phyloP scores from a whole-genome alignment of 2,113 vertebrate genomes.

The Apodemus speciosus region DNA sequence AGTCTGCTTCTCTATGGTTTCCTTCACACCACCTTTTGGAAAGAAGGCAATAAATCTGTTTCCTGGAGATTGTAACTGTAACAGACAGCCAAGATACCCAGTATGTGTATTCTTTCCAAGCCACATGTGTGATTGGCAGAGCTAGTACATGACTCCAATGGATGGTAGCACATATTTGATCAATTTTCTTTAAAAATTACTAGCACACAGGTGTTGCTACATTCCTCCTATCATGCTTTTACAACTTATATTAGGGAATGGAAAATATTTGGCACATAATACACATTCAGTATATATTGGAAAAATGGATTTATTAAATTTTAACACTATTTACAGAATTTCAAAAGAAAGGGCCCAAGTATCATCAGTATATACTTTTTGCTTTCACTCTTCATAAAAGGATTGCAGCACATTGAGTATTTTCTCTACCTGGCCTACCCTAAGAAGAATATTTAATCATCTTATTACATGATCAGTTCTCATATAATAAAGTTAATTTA shows the following conservation, averaged over 20 bases:
- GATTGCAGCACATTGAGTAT: not conserved
- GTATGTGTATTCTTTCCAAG: slow-evolving; percentile 22
- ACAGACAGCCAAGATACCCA: not conserved
- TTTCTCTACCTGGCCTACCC: not conserved
- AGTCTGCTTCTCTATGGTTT: slow-evolving; percentile 38
- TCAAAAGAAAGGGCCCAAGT: not conserved
- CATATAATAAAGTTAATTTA: slow-evolving; percentile 27
- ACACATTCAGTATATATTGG: slow-evolving; percentile 7
- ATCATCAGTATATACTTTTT: not conserved
- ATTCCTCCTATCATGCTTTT: not conserved
- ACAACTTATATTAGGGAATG: slow-evolving; percentile 14
- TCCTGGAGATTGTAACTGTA: slow-evolving; percentile 30
- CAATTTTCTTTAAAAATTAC: slow-evolving; percentile 37
- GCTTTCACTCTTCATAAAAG: slow-evolving; percentile 23
- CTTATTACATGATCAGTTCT: not conserved
- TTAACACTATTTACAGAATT: not conserved
- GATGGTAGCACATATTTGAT: not conserved
- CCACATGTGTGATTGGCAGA: not conserved
- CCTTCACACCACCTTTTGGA: not conserved
- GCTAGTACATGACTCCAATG: not conserved
- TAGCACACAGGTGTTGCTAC: not conserved
- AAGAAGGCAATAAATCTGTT: slow-evolving; percentile 23
- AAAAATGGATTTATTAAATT: slow-evolving; percentile 31
- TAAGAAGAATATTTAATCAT: slow-evolving; percentile 1
- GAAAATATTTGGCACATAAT: slow-evolving; percentile 29